A percentile compares a stretch with the other conserved stretches of the same genome.
phyloP scores from a whole-genome alignment of 2,888 invertebrate species.

The Chymomyza amoena region DNA sequence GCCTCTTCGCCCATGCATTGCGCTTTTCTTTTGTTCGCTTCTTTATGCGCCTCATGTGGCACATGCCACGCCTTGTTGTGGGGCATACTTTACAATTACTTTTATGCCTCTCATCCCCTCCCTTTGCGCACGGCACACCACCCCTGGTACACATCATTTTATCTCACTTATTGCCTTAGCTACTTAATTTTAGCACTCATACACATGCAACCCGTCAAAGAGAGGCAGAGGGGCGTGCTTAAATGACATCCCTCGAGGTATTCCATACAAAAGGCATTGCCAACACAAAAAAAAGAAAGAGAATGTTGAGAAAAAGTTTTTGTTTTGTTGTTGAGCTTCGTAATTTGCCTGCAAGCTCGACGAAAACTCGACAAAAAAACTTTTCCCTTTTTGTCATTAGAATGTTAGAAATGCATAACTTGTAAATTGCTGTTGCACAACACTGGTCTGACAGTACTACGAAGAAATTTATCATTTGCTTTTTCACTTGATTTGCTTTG shows the following conservation, averaged over 20 bases:
- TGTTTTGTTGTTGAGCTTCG: not conserved
- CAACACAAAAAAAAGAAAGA: constrained; percentile 14
- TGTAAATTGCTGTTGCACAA: not conserved
- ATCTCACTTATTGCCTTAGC: not conserved
- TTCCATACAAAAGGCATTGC: constrained; percentile 18
- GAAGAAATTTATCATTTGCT: not conserved
- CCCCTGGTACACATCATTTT: not conserved
- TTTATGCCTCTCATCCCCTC: not conserved
- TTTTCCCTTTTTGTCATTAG: not conserved
- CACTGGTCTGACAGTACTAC: not conserved
- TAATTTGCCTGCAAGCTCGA: not conserved
- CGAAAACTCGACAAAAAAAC: not conserved
- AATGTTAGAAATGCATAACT: not conserved
- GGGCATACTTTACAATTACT: not conserved
- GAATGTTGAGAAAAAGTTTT: not conserved
- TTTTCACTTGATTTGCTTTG: not conserved
- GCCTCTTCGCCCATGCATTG: not conserved
- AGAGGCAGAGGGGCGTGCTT: constrained; percentile 4
- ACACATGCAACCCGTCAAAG: not conserved
- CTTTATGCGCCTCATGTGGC: not conserved
- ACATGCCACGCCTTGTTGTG: not conserved
- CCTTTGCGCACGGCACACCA: not conserved
- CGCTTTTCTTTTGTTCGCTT: not conserved
- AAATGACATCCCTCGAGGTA: constrained; percentile 63
- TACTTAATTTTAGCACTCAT: not conserved